A percentile compares a stretch with the other conserved stretches of the same genome.
These are phyloP conservation scores for Ornithorhynchus anatinus DNA, from an alignment of 2,113 vertebrate genomes.

Conservation along the genomic window DNA sequence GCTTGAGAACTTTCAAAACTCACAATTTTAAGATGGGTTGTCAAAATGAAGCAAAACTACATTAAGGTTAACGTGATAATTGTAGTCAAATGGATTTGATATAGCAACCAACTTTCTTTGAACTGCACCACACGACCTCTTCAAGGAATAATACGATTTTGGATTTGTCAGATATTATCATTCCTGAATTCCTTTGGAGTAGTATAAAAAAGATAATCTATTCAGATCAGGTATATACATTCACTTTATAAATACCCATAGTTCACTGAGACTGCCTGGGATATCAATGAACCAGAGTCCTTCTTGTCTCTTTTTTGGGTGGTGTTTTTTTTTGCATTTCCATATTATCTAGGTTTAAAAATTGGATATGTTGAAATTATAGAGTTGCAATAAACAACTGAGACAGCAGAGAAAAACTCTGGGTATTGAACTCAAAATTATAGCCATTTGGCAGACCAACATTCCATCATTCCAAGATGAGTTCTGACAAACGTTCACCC, in stretches of 20 bases:
- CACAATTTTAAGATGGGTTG: constrained; percentile 27
- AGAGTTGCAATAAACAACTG: too few relatives aligned
- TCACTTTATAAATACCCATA: too few relatives aligned
- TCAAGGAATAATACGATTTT: background rate
- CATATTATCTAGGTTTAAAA: too few relatives aligned
- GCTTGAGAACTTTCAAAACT: constrained; percentile 46
- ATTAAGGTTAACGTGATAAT: background rate
- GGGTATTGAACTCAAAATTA: background rate
- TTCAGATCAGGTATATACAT: too few relatives aligned
- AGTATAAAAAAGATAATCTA: too few relatives aligned
- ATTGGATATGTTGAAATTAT: too few relatives aligned
- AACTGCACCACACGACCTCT: background rate
- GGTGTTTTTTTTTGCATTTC: too few relatives aligned
- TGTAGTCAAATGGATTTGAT: background rate
- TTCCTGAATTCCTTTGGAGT: too few relatives aligned
- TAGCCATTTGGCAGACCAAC: background rate
- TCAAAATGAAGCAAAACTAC: constrained; percentile 44
- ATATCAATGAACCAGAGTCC: too few relatives aligned
- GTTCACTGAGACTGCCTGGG: too few relatives aligned
- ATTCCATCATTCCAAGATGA: background rate
- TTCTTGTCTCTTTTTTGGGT: too few relatives aligned
- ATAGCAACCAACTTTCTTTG: background rate
- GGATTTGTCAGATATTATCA: too few relatives aligned
- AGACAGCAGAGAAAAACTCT: background rate
- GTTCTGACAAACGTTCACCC: background rate